These are phyloP conservation scores for Drosophila lacteicornis DNA, from an alignment of 1,140 invertebrate species.

Conservation along the genomic window DNA sequence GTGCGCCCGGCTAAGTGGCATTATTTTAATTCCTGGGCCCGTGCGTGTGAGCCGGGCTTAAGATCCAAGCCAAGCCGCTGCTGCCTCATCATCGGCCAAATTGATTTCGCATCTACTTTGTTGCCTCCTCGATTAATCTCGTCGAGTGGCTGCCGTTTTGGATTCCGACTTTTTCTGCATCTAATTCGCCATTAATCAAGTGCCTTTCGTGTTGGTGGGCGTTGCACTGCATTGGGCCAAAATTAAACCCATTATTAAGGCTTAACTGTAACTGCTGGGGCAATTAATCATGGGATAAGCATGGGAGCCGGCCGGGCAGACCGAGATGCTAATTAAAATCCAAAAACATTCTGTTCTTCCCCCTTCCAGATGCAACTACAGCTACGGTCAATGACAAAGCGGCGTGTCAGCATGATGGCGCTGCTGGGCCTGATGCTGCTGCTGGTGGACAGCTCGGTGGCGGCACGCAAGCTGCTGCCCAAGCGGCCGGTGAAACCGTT, in stretches of 20 bases:
- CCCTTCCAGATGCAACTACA: conserved; percentile 60
- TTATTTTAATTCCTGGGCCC: conserved; percentile 57
- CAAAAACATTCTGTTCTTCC: conserved; percentile 48
- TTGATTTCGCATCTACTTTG: conserved; percentile 72
- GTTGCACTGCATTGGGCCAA: conserved; percentile 36
- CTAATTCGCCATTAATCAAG: conserved; percentile 70
- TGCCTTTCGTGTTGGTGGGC: conserved; percentile 68
- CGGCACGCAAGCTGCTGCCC: conserved; percentile 67
- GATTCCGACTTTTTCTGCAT: background rate
- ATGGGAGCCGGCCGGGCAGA: conserved; percentile 40
- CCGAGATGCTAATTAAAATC: conserved; percentile 77
- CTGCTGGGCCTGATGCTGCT: conserved; percentile 48
- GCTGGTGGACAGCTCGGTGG: conserved; percentile 62
- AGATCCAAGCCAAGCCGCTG: conserved; percentile 9
- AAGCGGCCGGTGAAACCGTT: conserved; percentile 83
- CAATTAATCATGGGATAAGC: conserved; percentile 79
- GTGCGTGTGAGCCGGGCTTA: conserved; percentile 56
- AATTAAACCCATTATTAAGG: conserved; percentile 75
- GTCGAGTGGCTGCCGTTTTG: conserved; percentile 14
- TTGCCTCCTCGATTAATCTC: conserved; percentile 5
- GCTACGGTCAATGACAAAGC: conserved; percentile 76
- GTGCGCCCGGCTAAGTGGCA: conserved; percentile 49
- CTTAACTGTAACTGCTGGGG: conserved; percentile 74
- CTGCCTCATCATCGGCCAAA: conserved; percentile 48
- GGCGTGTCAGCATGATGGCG: conserved; percentile 71